Percentiles rank a stretch among this genome's conserved stretches.
Evolutionary conservation across 2,888 invertebrate genomes (phyloP).

Genomic region (Hemistola chrysoprasaria): DNA sequence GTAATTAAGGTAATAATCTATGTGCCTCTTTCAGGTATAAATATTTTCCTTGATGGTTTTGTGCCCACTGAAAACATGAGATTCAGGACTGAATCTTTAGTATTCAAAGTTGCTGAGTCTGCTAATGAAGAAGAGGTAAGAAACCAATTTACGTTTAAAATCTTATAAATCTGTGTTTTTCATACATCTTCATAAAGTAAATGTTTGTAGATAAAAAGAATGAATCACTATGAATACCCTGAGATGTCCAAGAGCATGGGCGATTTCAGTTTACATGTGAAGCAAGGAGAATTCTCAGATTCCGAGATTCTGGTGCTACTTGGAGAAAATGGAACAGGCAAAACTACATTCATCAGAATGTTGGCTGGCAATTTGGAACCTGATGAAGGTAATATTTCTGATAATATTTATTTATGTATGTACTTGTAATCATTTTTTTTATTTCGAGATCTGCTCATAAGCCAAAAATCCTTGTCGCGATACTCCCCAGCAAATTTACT

Average conservation of each 20-base stretch:
- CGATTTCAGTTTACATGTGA: slow-evolving; percentile 89
- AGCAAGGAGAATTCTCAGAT: slow-evolving; percentile 97
- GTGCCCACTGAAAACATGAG: slow-evolving; percentile 99
- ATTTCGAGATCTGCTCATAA: too few species aligned
- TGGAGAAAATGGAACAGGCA: slow-evolving; percentile 99
- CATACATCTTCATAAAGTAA: too few species aligned
- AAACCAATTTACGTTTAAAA: neutral
- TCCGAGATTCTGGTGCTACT: slow-evolving; percentile 99
- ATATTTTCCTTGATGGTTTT: slow-evolving; percentile 99
- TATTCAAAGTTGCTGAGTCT: slow-evolving; percentile 99
- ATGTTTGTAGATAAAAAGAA: slow-evolving; percentile 87
- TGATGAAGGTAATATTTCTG: slow-evolving; percentile 84
- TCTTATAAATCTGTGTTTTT: too few species aligned
- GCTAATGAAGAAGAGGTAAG: slow-evolving; percentile 96
- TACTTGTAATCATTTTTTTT: slow-evolving; percentile 10
- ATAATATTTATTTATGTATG: neutral
- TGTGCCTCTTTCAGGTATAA: slow-evolving; percentile 86
- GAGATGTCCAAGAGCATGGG: slow-evolving; percentile 94
- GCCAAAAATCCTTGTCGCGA: neutral
- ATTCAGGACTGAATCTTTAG: slow-evolving; percentile 97
- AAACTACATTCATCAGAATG: slow-evolving; percentile 99
- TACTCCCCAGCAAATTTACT: too few species aligned
- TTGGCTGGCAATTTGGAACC: slow-evolving; percentile 97
- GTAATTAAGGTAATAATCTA: too few species aligned
- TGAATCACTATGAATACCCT: slow-evolving; percentile 98